Percentiles rank a stretch among this genome's conserved stretches.
Evolutionary conservation across 2,888 invertebrate species (phyloP).

Genomic region (Melikaiella ostensackeni): DNA sequence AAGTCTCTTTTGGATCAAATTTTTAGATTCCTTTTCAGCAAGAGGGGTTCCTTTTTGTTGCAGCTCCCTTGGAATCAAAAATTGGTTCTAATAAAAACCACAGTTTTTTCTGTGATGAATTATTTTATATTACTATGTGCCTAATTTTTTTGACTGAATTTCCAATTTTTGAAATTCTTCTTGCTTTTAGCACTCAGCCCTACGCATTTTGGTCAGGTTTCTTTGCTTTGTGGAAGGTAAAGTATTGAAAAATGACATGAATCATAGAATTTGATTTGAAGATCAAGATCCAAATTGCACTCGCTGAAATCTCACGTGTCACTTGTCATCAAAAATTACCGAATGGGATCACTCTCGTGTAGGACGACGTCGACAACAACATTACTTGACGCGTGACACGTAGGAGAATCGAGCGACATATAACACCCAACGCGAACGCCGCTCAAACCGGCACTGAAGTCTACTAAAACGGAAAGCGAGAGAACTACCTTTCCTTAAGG

Average conservation of each 20-base stretch:
- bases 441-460: conserved; percentile 60
- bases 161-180: not conserved
- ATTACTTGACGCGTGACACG: conserved; percentile 53
- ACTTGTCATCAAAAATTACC: conserved; percentile 38
- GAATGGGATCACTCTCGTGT: conserved; percentile 17
- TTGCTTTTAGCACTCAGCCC: not conserved
- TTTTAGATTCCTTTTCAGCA: too few species aligned
- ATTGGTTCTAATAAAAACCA: too few species aligned
- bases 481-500: conserved; percentile 10
- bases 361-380: conserved; percentile 41
- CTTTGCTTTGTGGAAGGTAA: not conserved
- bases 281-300: conserved; percentile 25
- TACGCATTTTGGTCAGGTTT: not conserved
- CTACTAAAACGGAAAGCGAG: not conserved
- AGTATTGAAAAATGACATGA: not conserved
- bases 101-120: too few species aligned
- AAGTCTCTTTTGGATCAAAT: too few species aligned
- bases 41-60: too few species aligned
- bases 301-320: conserved; percentile 34
- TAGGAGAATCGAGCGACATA: conserved; percentile 46
- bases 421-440: conserved; percentile 59
- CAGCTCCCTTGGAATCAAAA: too few species aligned
- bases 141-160: not conserved
- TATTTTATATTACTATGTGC: not conserved
- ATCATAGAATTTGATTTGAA: conserved; percentile 9